Evolutionary conservation across 2,113 vertebrate species (phyloP).

Genomic region (Austrofundulus limnaeus): DNA sequence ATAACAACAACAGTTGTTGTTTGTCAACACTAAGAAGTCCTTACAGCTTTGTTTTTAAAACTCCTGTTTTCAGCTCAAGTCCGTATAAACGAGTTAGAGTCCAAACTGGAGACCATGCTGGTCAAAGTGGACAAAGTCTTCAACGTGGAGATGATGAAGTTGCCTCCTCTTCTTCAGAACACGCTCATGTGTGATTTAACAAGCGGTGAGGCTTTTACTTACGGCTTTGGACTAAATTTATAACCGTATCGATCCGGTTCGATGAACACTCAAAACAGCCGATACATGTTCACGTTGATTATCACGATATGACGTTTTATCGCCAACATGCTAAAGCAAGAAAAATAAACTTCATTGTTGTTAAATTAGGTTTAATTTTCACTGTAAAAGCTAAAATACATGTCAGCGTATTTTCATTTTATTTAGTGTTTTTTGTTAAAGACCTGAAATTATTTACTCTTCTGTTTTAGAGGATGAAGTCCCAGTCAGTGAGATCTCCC

Average conservation of each 20-base stretch:
- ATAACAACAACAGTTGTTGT: too few relatives aligned
- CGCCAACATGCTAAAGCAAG: too few relatives aligned
- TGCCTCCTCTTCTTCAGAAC: slow-evolving; percentile 67
- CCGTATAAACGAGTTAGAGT: slow-evolving; percentile 65
- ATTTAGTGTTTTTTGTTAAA: background rate
- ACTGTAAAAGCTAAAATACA: background rate
- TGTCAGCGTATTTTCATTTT: background rate
- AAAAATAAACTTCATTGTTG: too few relatives aligned
- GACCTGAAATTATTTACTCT: background rate
- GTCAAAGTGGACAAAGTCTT: slow-evolving; percentile 68
- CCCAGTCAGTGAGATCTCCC: slow-evolving; percentile 68
- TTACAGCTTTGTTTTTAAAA: background rate
- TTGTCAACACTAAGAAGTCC: background rate
- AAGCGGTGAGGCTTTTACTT: slow-evolving; percentile 44
- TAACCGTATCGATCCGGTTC: too few relatives aligned
- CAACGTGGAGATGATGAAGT: slow-evolving; percentile 77
- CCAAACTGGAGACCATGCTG: slow-evolving; percentile 63
- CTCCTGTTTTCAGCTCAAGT: slow-evolving; percentile 59
- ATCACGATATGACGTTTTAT: too few relatives aligned
- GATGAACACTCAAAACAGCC: too few relatives aligned
- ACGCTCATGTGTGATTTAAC: slow-evolving; percentile 63
- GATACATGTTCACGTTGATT: too few relatives aligned
- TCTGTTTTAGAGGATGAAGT: slow-evolving; percentile 34
- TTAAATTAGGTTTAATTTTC: too few relatives aligned
- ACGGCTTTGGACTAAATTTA: background rate